A percentile compares a stretch with the other conserved stretches of the same genome.
These are phyloP conservation scores for Odobenus rosmarus DNA, from an alignment of 2,113 vertebrate species.

Conservation along the genomic window DNA sequence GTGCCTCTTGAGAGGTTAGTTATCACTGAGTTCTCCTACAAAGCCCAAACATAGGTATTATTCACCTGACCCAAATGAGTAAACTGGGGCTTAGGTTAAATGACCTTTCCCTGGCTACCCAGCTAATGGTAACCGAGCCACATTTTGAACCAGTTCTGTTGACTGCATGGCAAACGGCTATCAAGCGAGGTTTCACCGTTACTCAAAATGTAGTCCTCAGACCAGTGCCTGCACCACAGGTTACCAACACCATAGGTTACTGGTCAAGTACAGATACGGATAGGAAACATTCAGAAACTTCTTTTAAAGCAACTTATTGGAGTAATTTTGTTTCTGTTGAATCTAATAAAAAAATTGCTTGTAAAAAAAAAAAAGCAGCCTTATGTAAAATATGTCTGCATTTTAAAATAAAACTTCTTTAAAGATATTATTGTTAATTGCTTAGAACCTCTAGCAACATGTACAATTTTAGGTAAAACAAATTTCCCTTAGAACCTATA, in stretches of 20 bases:
- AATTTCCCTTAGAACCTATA: not conserved
- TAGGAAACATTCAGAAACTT: not conserved
- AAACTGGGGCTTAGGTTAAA: not conserved
- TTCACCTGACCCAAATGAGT: slow-evolving; percentile 16
- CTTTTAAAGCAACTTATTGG: not conserved
- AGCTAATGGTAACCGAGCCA: not conserved
- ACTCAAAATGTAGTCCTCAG: not conserved
- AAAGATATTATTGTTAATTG: not conserved
- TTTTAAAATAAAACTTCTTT: not conserved
- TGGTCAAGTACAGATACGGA: not conserved
- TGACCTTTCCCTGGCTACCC: not conserved
- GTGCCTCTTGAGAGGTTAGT: slow-evolving; percentile 19
- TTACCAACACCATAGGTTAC: not conserved
- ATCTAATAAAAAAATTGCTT: not conserved
- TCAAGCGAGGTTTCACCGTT: not conserved
- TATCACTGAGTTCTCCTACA: not conserved
- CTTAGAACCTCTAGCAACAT: not conserved
- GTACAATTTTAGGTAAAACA: not conserved
- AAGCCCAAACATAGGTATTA: slow-evolving; percentile 14
- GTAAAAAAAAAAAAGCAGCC: not conserved
- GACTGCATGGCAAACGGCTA: not conserved
- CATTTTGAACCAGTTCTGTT: not conserved
- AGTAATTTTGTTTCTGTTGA: slow-evolving; percentile 15
- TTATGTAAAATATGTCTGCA: not conserved
- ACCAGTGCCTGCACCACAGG: not conserved